Conservation (phyloP, 37 sponge, comb jelly and placozoan species). For the Chondrosia reniformis region DNA sequence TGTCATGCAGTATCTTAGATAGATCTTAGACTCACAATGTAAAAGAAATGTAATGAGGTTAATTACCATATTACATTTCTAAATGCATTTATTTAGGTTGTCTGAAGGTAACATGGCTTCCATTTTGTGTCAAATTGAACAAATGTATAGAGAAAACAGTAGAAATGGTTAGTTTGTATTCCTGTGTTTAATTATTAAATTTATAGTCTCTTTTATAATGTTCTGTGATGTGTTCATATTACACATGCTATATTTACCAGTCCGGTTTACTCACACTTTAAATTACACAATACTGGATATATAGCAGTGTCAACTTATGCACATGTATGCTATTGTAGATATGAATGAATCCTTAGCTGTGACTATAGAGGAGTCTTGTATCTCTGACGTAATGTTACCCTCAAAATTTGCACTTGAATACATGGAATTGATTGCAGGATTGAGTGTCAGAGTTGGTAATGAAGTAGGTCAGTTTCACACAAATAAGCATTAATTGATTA, state of each 20-base stretch:
- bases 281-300: not conserved
- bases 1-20: too few species aligned
- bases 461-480: slow-evolving; percentile 81
- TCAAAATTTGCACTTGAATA: slow-evolving; percentile 75
- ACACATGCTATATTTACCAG: not conserved
- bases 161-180: slow-evolving; percentile 58
- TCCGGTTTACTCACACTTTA: not conserved
- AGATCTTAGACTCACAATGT: too few species aligned
- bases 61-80: not conserved
- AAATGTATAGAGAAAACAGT: slow-evolving; percentile 58
- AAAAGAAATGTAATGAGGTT: not conserved
- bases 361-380: slow-evolving; percentile 54
- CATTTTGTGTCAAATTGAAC: slow-evolving; percentile 51
- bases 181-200: not conserved
- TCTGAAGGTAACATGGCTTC: slow-evolving; percentile 67
- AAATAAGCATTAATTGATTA: slow-evolving; percentile 1
- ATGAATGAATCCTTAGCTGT: slow-evolving; percentile 51
- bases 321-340: slow-evolving; percentile 31
- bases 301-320: not conserved
- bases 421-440: slow-evolving; percentile 73
- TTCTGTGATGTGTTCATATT: not conserved
- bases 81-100: slow-evolving; percentile 54
- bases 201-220: not conserved
- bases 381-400: slow-evolving; percentile 28
- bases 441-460: slow-evolving; percentile 58